A percentile compares a stretch with the other conserved stretches of the same genome.
Evolutionary conservation across 2,797 vertebrate species (phyloP).

Genomic region (Syngnathus acus): DNA sequence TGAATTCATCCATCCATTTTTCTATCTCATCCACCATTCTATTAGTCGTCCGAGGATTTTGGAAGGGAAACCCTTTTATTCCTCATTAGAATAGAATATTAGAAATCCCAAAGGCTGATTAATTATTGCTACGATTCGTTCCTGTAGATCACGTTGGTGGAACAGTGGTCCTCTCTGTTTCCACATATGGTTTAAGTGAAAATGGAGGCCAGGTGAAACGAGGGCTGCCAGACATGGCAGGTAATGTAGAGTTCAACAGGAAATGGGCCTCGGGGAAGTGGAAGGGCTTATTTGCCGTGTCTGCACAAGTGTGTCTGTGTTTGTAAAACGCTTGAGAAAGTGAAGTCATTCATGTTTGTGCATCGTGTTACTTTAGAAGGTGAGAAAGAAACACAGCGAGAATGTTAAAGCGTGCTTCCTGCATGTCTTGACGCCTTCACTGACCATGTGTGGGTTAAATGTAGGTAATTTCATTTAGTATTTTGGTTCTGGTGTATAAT

Average conservation of each 20-base stretch:
- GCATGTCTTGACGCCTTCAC: background rate
- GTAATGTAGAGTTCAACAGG: conserved; percentile 60
- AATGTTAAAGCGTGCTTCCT: background rate
- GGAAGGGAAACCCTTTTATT: background rate
- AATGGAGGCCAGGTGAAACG: conserved; percentile 21
- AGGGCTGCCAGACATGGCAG: conserved; percentile 30
- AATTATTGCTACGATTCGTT: background rate
- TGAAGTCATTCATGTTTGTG: conserved; percentile 22
- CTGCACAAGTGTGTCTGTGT: conserved; percentile 33
- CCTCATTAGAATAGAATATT: background rate
- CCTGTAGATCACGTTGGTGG: background rate
- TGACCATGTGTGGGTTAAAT: background rate
- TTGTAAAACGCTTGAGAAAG: conserved; percentile 28
- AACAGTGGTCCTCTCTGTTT: conserved; percentile 51
- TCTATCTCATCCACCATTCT: background rate
- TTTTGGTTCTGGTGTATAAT: background rate
- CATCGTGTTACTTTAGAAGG: conserved; percentile 17
- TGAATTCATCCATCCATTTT: background rate
- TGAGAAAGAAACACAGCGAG: background rate
- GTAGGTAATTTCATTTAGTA: background rate
- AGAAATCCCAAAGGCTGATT: background rate
- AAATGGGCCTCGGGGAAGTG: conserved; percentile 45
- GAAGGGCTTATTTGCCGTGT: conserved; percentile 33
- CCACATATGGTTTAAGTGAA: conserved; percentile 45
- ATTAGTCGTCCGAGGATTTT: no score